These are phyloP conservation scores for Cynaeus angustus DNA, from an alignment of 2,888 invertebrate genomes.

Conservation along the genomic window DNA sequence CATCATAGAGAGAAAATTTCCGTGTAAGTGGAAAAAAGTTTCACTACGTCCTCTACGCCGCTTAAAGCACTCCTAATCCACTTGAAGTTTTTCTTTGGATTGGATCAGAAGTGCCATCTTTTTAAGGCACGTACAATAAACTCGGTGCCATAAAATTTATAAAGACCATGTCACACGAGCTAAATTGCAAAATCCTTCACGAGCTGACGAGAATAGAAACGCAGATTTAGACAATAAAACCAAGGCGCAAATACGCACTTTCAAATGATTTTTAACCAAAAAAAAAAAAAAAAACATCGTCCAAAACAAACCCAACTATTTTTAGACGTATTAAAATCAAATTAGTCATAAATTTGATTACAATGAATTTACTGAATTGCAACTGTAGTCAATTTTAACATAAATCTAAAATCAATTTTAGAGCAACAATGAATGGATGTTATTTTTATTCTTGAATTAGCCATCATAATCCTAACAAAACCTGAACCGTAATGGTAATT, in stretches of 20 bases:
- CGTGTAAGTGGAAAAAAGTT: slow-evolving; percentile 1
- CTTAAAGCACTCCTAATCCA: slow-evolving; percentile 16
- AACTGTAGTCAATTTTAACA: too few species aligned
- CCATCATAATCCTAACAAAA: too few species aligned
- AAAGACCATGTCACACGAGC: slow-evolving; percentile 15
- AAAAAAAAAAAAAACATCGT: too few species aligned
- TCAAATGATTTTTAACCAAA: background rate
- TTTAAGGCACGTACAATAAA: slow-evolving; percentile 27
- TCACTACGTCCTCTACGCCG: slow-evolving; percentile 10
- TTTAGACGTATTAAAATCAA: too few species aligned
- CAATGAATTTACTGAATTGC: too few species aligned
- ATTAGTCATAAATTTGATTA: too few species aligned
- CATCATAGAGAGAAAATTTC: slow-evolving; percentile 7
- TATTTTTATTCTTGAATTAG: too few species aligned
- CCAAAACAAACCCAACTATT: too few species aligned
- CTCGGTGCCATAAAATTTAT: slow-evolving; percentile 31
- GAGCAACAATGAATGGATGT: too few species aligned
- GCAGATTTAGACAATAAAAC: slow-evolving; percentile 7
- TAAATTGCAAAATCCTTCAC: slow-evolving; percentile 20
- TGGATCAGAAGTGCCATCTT: slow-evolving; percentile 20
- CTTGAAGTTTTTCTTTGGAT: slow-evolving; percentile 26
- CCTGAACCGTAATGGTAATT: too few species aligned
- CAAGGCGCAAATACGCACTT: background rate
- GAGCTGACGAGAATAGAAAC: slow-evolving; percentile 11
- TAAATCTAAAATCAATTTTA: too few species aligned